Evolutionary conservation across 2,888 invertebrate genomes (phyloP).

Genomic region (Eristalis tenax): DNA sequence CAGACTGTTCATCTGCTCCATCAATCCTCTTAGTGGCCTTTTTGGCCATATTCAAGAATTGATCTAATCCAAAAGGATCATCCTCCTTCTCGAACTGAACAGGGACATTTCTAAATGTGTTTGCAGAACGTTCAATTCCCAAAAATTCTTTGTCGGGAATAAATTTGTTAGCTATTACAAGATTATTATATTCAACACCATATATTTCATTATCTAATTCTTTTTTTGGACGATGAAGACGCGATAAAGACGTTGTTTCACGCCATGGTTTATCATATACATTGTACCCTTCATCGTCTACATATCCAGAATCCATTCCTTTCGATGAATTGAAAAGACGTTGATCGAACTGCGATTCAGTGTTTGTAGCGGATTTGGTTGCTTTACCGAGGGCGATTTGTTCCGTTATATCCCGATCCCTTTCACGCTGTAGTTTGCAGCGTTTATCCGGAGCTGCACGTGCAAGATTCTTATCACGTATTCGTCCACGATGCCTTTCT

Average conservation of each 20-base stretch:
- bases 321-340: slow-evolving; percentile 96
- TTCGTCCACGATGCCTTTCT: slow-evolving; percentile 94
- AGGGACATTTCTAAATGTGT: slow-evolving; percentile 89
- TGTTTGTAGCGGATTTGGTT: slow-evolving; percentile 86
- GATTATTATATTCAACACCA: slow-evolving; percentile 93
- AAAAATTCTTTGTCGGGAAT: slow-evolving; percentile 98
- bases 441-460: slow-evolving; percentile 97
- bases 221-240: slow-evolving; percentile 94
- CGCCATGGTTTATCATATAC: slow-evolving; percentile 99
- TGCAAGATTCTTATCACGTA: slow-evolving; percentile 95
- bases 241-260: slow-evolving; percentile 91
- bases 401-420: slow-evolving; percentile 98
- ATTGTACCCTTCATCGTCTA: slow-evolving; percentile 98
- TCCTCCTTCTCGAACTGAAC: slow-evolving; percentile 95
- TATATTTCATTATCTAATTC: slow-evolving; percentile 95
- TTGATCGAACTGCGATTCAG: slow-evolving; percentile 96
- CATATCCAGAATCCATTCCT: slow-evolving; percentile 95
- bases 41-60: slow-evolving; percentile 98
- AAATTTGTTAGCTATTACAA: slow-evolving; percentile 95
- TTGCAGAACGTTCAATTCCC: slow-evolving; percentile 89
- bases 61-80: slow-evolving; percentile 99
- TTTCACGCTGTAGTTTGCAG: slow-evolving; percentile 92
- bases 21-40: slow-evolving; percentile 87
- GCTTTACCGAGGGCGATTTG: slow-evolving; percentile 99
- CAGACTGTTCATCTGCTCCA: slow-evolving; percentile 73